phyloP scores from a whole-genome alignment of 2,888 invertebrate species.

The Hirtodrosophila duncani region DNA sequence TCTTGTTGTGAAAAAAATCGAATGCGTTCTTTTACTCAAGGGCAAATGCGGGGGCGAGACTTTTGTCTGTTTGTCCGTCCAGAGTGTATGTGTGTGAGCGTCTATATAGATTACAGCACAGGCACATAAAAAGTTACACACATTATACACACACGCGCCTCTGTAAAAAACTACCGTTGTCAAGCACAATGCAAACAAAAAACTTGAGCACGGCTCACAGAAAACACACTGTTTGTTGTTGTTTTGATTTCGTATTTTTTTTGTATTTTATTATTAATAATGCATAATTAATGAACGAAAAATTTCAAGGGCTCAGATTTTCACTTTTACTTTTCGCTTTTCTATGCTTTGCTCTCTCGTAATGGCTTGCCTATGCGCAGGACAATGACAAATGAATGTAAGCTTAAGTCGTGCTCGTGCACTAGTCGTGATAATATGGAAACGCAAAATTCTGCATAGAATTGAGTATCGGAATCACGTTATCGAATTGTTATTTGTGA shows the following conservation, averaged over 20 bases:
- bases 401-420: no score
- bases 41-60: constrained; percentile 66
- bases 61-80: constrained; percentile 47
- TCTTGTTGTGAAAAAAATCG: constrained; percentile 69
- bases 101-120: constrained; percentile 60
- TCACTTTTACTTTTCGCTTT: constrained; percentile 64
- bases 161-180: constrained; percentile 11
- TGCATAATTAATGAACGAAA: constrained; percentile 61
- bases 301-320: constrained; percentile 58
- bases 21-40: constrained; percentile 54
- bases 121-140: not conserved
- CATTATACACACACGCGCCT: not conserved
- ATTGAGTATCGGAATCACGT: no score
- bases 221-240: not conserved
- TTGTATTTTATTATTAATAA: constrained; percentile 32
- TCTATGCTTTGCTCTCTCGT: no score
- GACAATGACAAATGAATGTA: constrained; percentile 27
- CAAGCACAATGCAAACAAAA: constrained; percentile 26
- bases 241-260: constrained; percentile 4
- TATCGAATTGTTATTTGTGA: no score
- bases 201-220: constrained; percentile 5
- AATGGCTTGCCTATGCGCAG: constrained; percentile 60
- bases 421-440: no score
- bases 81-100: constrained; percentile 22
- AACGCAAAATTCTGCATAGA: no score